Evolutionary conservation across 2,797 vertebrate genomes (phyloP).

Genomic region (Clarias pachynema): DNA sequence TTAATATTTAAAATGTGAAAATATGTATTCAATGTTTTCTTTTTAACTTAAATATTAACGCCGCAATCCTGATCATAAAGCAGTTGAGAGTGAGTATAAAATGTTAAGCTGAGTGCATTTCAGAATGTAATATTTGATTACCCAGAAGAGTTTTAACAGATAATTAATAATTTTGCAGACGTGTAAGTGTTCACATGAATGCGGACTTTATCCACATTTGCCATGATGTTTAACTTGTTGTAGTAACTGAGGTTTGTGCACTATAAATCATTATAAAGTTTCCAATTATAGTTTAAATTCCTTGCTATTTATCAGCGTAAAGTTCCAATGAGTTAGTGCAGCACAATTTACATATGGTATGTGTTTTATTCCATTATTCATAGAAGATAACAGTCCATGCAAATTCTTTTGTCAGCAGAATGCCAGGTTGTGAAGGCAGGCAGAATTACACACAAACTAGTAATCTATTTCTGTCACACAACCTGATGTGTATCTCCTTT

Average conservation of each 20-base stretch:
- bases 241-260: neutral
- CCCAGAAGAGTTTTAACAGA: neutral
- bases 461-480: slow-evolving; percentile 9
- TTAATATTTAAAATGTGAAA: neutral
- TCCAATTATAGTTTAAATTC: neutral
- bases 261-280: neutral
- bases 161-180: neutral
- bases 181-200: neutral
- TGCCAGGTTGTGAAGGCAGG: slow-evolving; percentile 2
- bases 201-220: too few species aligned
- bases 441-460: neutral
- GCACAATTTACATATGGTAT: neutral
- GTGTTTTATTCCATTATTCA: neutral
- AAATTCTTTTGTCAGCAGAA: slow-evolving; percentile 21
- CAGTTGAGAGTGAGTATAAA: neutral
- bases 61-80: neutral
- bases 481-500: slow-evolving; percentile 12
- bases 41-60: neutral
- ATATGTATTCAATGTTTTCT: neutral
- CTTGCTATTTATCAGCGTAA: neutral
- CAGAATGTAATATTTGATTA: neutral
- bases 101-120: neutral
- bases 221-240: neutral
- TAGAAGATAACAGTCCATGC: neutral
- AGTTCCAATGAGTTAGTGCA: neutral